Conservation (phyloP, 2,797 vertebrate species). For the Odontamblyopus lacepedii region DNA sequence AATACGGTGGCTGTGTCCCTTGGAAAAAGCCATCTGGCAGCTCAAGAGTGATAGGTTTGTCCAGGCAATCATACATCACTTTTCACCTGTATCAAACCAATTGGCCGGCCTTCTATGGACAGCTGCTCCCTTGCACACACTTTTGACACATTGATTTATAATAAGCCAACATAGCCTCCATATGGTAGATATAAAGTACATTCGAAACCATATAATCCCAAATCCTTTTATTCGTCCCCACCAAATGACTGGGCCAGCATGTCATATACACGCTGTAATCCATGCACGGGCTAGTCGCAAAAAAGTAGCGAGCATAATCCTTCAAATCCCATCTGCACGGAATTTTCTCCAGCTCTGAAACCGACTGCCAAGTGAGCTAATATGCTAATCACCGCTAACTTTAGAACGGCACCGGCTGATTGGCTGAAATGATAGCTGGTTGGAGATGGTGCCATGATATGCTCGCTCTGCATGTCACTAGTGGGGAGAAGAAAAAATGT, state of each 20-base stretch:
- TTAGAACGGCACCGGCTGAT: conserved; percentile 32
- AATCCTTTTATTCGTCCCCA: conserved; percentile 43
- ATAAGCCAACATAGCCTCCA: conserved; percentile 64
- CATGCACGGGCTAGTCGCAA: conserved; percentile 46
- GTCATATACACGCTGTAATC: conserved; percentile 62
- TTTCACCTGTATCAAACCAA: conserved; percentile 76
- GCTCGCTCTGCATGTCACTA: neutral
- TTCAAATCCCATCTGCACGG: conserved; percentile 36
- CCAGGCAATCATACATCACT: conserved; percentile 74
- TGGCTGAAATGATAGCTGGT: conserved; percentile 40
- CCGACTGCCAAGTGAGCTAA: conserved; percentile 41
- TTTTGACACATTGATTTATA: conserved; percentile 74
- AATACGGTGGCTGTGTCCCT: conserved; percentile 58
- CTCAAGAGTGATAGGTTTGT: conserved; percentile 66
- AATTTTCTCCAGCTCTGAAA: conserved; percentile 36
- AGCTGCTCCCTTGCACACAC: conserved; percentile 67
- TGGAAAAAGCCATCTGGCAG: conserved; percentile 64
- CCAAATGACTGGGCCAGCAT: conserved; percentile 58
- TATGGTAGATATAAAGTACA: conserved; percentile 57
- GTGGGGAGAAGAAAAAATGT: neutral
- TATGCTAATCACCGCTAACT: conserved; percentile 56
- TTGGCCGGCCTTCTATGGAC: conserved; percentile 70
- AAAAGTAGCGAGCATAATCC: conserved; percentile 60
- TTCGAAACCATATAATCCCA: conserved; percentile 56
- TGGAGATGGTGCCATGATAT: conserved; percentile 29